These are phyloP conservation scores for Phaethon lepturus DNA, from an alignment of 2,113 vertebrate species.

Conservation along the genomic window DNA sequence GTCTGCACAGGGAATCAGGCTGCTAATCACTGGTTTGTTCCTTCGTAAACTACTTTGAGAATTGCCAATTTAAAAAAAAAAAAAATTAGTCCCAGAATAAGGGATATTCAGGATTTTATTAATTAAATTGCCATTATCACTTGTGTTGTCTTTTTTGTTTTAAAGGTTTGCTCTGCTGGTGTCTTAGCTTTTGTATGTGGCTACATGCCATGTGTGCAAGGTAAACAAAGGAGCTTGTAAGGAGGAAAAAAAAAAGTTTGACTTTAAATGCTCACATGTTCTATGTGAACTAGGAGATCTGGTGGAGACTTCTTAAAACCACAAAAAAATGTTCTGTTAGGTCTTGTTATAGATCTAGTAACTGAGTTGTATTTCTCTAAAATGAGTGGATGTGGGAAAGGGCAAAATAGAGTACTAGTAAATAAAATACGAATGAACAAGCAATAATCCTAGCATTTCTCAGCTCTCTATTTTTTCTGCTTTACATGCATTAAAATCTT, in stretches of 20 bases:
- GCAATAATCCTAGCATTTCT: neutral
- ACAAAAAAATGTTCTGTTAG: neutral
- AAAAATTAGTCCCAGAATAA: neutral
- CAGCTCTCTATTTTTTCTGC: neutral
- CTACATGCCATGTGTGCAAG: neutral
- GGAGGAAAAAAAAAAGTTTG: neutral
- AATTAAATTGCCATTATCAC: neutral
- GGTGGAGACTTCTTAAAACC: neutral
- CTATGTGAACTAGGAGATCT: neutral
- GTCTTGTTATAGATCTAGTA: neutral
- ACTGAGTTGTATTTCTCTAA: neutral
- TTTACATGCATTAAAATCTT: neutral
- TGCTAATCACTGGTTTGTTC: neutral
- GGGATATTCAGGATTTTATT: neutral
- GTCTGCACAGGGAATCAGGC: neutral
- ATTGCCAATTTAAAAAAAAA: neutral
- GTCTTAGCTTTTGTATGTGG: neutral
- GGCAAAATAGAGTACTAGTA: neutral
- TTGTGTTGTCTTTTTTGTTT: neutral
- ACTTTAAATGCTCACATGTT: neutral
- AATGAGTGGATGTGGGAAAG: neutral
- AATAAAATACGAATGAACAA: neutral
- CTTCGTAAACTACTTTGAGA: neutral
- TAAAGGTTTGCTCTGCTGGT: neutral
- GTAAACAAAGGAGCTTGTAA: neutral